Evolutionary conservation across 2,797 vertebrate species (phyloP), one percentile per base, ranked within the genome.

Genomic region (Steatocranus sp.): DNA sequence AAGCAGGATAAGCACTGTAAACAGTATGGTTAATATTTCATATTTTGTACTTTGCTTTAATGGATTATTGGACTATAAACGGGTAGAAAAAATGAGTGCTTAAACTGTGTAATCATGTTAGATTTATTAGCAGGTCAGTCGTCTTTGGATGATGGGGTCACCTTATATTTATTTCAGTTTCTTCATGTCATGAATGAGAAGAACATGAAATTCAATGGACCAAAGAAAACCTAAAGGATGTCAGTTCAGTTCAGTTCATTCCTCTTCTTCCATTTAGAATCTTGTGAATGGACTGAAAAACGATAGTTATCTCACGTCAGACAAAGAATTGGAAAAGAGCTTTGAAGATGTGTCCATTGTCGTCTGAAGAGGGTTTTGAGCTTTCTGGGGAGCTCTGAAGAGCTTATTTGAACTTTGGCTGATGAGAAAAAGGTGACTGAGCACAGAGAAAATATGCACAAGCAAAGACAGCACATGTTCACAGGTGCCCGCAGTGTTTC

Each of bases 1-100:
- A 79, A 76, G 83, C 77, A 87, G 82, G 88, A 85, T 86, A 79
- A 83, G 91, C 84, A 83, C 81, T 75, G 86, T 83, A 92, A 92
- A 93, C 86, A 90, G 41, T 36, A 70, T 87, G 84, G 91, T 92
- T 93, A 92, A 93, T 93, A 93, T 89, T 91, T 93, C 73, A 93
- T 92, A 85, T 81, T 91, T 56, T 75, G 70, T 90, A 79, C 20
- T 9, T 81, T 85, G 78, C 80, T 90, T 91, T 89, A 94, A 92
- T 91, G 88, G 87, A 91, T 93, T 84, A 91, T 87, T 90, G 76
- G 76, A 88, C 79, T 66, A 75, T 89, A 85, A 84, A 83, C 81
- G 79, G 58, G 23, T 48, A 80, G 75, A 63, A 15, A 15, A 58
- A 82, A 91, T 80, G 10, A 78, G 81, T 58, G 79, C 91, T 88